Conservation (phyloP, 2,888 invertebrate genomes). For the Trachelus iudaicus region DNA sequence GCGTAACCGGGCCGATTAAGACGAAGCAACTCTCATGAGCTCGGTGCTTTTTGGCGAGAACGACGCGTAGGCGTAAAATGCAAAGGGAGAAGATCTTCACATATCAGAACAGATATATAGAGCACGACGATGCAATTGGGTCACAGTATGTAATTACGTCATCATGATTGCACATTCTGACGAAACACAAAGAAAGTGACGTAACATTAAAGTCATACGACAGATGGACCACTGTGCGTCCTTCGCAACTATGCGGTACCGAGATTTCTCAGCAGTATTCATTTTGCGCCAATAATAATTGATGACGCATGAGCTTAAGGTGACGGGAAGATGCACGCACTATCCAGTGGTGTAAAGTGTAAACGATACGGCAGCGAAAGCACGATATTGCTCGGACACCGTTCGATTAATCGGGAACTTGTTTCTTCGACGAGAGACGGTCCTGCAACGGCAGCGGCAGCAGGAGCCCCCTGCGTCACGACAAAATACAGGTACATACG, state of each 20-base stretch:
- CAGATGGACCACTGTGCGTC: background rate
- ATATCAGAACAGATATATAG: background rate
- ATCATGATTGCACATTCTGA: background rate
- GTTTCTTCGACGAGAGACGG: slow-evolving; percentile 23
- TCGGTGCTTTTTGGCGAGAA: background rate
- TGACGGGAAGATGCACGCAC: background rate
- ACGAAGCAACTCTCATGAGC: background rate
- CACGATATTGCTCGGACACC: slow-evolving; percentile 33
- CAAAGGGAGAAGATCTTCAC: background rate
- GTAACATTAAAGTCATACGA: background rate
- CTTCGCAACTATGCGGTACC: background rate
- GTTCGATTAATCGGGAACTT: slow-evolving; percentile 43
- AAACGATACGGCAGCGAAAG: slow-evolving; percentile 33
- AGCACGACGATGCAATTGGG: background rate
- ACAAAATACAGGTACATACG: slow-evolving; percentile 5
- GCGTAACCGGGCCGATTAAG: slow-evolving; percentile 43
- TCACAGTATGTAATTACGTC: background rate
- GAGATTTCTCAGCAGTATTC: background rate
- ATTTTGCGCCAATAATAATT: background rate
- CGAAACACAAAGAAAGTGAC: background rate
- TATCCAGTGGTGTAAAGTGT: slow-evolving; percentile 41
- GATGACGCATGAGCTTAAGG: background rate
- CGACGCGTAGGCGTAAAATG: background rate
- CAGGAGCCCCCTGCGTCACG: background rate
- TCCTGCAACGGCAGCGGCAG: background rate